These are phyloP conservation scores for Amphipyra tragopoginis DNA, from an alignment of 2,888 invertebrate genomes.

Conservation along the genomic window DNA sequence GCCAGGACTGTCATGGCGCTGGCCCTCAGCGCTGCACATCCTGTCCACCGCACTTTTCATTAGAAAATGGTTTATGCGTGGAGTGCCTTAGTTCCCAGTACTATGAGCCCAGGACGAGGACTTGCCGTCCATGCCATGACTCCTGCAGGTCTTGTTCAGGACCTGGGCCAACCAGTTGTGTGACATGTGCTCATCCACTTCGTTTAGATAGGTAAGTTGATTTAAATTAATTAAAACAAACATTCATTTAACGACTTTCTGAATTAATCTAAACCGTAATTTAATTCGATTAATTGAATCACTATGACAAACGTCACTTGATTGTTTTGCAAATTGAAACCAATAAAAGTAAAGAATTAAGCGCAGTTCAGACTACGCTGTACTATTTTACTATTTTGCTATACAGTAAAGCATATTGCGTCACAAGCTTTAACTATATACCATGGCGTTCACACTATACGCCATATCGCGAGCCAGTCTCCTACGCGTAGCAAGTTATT, in stretches of 20 bases:
- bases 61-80: conserved; percentile 93
- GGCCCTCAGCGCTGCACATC: conserved; percentile 93
- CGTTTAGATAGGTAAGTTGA: conserved; percentile 91
- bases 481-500: too few species aligned
- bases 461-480: too few species aligned
- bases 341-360: neutral
- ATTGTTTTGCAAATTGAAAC: conserved; percentile 19
- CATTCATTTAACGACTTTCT: neutral
- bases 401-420: too few species aligned
- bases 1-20: conserved; percentile 95
- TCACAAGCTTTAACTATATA: too few species aligned
- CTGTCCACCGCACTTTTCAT: conserved; percentile 92
- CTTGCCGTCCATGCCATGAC: conserved; percentile 92
- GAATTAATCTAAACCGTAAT: neutral
- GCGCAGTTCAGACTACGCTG: too few species aligned
- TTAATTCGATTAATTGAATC: conserved; percentile 6
- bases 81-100: conserved; percentile 94
- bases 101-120: conserved; percentile 92
- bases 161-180: conserved; percentile 92
- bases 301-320: conserved; percentile 3
- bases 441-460: too few species aligned
- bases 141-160: conserved; percentile 93
- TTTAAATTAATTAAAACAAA: neutral
- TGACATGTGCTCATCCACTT: conserved; percentile 92
- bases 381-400: too few species aligned